A percentile compares a stretch with the other conserved stretches of the same genome.
phyloP scores from a whole-genome alignment of 2,888 invertebrate species.

The Nineta flava region DNA sequence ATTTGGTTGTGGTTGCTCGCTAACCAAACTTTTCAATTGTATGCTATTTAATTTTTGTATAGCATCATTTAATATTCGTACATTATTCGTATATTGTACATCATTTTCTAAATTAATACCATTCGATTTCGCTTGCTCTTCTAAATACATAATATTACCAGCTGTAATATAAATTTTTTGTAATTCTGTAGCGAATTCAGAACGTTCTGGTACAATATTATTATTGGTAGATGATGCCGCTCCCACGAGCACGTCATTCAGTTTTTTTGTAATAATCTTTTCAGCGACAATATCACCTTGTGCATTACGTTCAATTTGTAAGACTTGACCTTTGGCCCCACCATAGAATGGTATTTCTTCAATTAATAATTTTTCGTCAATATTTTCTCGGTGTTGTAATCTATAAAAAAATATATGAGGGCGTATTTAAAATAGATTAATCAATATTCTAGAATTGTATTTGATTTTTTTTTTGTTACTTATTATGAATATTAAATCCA shows the following conservation, averaged over 20 bases:
- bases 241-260: neutral
- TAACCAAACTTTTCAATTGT: neutral
- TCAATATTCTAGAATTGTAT: neutral
- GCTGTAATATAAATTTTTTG: slow-evolving; percentile 21
- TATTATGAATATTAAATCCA: neutral
- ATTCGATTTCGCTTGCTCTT: slow-evolving; percentile 43
- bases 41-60: slow-evolving; percentile 30
- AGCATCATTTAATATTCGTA: slow-evolving; percentile 37
- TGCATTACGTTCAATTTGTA: slow-evolving; percentile 38
- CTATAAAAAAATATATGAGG: neutral
- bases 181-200: neutral
- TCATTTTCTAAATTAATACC: slow-evolving; percentile 36
- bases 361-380: neutral
- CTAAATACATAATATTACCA: slow-evolving; percentile 38
- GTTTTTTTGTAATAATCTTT: neutral
- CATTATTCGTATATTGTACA: slow-evolving; percentile 35
- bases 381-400: slow-evolving; percentile 1
- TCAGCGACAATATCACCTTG: slow-evolving; percentile 29
- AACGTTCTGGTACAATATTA: neutral
- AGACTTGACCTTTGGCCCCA: slow-evolving; percentile 50
- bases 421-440: neutral
- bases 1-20: neutral
- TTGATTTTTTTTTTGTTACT: no score
- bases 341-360: slow-evolving; percentile 47
- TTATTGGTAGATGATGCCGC: neutral